Percentiles rank a stretch among this genome's conserved stretches.
phyloP scores from a whole-genome alignment of 1,140 invertebrate genomes.

The Drosophila pseudoobscura region DNA sequence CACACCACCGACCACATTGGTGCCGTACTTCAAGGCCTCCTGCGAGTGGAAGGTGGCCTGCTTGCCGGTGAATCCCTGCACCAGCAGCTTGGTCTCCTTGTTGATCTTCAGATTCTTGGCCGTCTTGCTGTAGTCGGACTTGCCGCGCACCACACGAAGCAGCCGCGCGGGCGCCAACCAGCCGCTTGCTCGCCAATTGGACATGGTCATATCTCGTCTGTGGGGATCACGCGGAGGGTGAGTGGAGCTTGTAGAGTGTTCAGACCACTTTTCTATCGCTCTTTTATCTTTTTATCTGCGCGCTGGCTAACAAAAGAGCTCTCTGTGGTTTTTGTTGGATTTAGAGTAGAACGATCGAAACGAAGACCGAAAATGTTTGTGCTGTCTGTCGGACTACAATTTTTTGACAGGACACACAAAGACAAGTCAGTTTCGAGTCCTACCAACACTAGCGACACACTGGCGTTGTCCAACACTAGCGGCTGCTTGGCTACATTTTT shows the following conservation, averaged over 20 bases:
- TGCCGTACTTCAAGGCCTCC: slow-evolving; percentile 98
- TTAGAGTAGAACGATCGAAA: slow-evolving; percentile 28
- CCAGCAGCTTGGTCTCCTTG: slow-evolving; percentile 96
- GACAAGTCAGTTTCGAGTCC: no score
- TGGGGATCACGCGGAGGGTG: no score
- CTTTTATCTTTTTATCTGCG: no score
- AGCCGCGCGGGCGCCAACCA: not conserved
- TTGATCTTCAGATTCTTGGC: slow-evolving; percentile 92
- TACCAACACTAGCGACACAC: no score
- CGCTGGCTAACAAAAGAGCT: no score
- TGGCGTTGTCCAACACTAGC: no score
- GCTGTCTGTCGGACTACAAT: not conserved
- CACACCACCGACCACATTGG: slow-evolving; percentile 98
- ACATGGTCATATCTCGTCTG: slow-evolving; percentile 11
- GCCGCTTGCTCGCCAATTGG: slow-evolving; percentile 13
- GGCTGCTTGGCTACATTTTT: no score
- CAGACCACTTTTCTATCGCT: no score
- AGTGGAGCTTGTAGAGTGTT: no score
- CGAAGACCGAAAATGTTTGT: slow-evolving; percentile 6
- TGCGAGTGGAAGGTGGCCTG: slow-evolving; percentile 97
- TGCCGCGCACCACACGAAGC: slow-evolving; percentile 55
- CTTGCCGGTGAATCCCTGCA: slow-evolving; percentile 98
- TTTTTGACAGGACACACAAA: no score
- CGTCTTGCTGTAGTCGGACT: slow-evolving; percentile 84
- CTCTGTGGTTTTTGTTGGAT: slow-evolving; percentile 2